Percentiles rank a stretch among this genome's conserved stretches.
Conservation (phyloP, 2,797 vertebrate genomes). For the Danionella dracula region DNA sequence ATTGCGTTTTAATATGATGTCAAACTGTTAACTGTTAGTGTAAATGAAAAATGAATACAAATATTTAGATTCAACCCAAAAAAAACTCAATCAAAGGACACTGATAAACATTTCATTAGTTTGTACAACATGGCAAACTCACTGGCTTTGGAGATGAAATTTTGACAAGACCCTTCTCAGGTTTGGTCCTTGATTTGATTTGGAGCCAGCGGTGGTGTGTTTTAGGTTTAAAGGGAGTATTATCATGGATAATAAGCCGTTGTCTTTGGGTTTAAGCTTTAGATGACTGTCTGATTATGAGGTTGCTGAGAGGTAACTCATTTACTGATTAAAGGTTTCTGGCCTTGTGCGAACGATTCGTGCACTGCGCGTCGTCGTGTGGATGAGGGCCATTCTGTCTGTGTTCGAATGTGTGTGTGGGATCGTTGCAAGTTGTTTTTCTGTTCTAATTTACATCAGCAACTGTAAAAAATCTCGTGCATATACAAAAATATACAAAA, state of each 20-base stretch:
- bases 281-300: constrained; percentile 25
- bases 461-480: neutral
- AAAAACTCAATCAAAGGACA: too few relatives aligned
- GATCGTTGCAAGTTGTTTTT: neutral
- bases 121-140: too few relatives aligned
- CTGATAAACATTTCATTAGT: too few relatives aligned
- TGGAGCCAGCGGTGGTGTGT: constrained; percentile 5
- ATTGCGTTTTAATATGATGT: too few relatives aligned
- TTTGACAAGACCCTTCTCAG: neutral
- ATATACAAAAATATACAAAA: neutral
- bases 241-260: constrained; percentile 16
- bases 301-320: constrained; percentile 23
- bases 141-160: too few relatives aligned
- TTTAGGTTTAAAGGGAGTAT: neutral
- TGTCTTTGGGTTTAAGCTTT: constrained; percentile 21
- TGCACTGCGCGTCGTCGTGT: neutral
- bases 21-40: too few relatives aligned
- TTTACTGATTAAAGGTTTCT: constrained; percentile 36
- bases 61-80: too few relatives aligned
- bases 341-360: neutral
- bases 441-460: neutral
- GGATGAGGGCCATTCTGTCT: neutral
- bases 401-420: neutral
- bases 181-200: neutral
- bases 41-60: too few relatives aligned